These are phyloP conservation scores for silkworm (Bombyx mori) DNA, from an alignment of 1,140 invertebrate species.

Conservation along the genomic window ASM3026992v2 NC_085128.1:7375001-7375500, in stretches of 20 bases:
- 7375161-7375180: constrained; percentile 38
- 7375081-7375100: constrained; percentile 7
- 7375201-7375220: constrained; percentile 63
- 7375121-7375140: constrained; percentile 22
- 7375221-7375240: constrained; percentile 69
- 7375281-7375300: constrained; percentile 50
- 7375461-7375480: too few species aligned
- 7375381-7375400: constrained; percentile 27
- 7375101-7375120: constrained; percentile 16
- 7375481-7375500: too few species aligned
- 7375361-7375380: constrained; percentile 59
- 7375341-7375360: constrained; percentile 38
- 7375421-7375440: too few species aligned
- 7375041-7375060: constrained; percentile 6
- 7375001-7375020: constrained; percentile 12
- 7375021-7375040: constrained; percentile 3
- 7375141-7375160: constrained; percentile 47
- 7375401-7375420: neutral
- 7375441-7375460: too few species aligned
- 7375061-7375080: constrained; percentile 7
- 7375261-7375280: constrained; percentile 50
- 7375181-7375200: constrained; percentile 58
- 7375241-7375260: constrained; percentile 64
- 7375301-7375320: constrained; percentile 40
- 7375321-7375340: constrained; percentile 22